Evolutionary conservation across 2,888 invertebrate genomes (phyloP), one percentile per base, ranked within the genome.

Genomic region (Rhodophaea formosa): DNA sequence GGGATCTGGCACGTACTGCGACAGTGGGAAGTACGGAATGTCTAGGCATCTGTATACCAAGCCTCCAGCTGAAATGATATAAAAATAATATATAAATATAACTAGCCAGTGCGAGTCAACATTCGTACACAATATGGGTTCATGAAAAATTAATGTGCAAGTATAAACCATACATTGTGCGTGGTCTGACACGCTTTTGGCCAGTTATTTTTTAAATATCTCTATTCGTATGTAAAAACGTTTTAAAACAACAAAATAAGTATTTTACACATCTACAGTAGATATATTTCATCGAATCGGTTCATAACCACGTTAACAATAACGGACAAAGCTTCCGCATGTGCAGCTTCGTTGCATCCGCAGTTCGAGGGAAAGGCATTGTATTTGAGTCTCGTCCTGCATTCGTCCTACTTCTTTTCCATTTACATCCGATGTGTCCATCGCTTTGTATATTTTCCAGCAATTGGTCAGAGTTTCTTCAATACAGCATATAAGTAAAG

Each of bases 1-100:
- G 0, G 96, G 95, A 86, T 97, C 97, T 12, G 97, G 96, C 69
- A 95, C 94, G 87, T 97, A 97, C 72, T 95, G 95, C 72, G 97
- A 97, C 72, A 95, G 92, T 8, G 97, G 95, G 80, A 97, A 97
- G 86, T 97, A 97, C 76, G 97, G 96, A 69, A 97, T 97, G 84
- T 95, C 95, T 77, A 94, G 92, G 86, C 97, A 97, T 68, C 94
- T 92, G 84, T 94, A 94, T 64, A 94, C 91, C 64, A 92, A 92
- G 69, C 94, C 94, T 62, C 95, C 95, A 77, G 95, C 96, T 96
- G 93, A 67, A 90, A 88, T 39, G 54, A 32, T 53, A 32, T 57
- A 35, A 52, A 59, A 52, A 46, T 8, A 14, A 30, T 29, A 23
- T 23, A 23, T 23, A 23, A 23, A 23, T 23, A 23, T 3, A 23